Evolutionary conservation across 2,797 vertebrate genomes (phyloP).

Genomic region (Paramormyrops hopkinsi): DNA sequence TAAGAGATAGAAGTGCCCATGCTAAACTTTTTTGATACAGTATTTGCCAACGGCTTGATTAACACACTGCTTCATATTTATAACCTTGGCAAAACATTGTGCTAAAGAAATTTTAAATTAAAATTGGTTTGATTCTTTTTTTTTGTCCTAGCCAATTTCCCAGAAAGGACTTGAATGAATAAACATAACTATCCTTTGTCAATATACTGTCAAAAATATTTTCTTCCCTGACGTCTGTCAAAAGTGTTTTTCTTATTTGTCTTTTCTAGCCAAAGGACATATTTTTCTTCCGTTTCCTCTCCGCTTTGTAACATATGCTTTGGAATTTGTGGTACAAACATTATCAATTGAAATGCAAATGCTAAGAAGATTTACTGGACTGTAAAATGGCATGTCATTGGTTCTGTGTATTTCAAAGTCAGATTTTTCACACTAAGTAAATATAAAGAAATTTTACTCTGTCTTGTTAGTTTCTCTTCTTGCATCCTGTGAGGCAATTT

Average conservation of each 20-base stretch:
- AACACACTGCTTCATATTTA: neutral
- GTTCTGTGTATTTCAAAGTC: neutral
- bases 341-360: slow-evolving; percentile 5
- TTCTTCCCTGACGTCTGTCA: neutral
- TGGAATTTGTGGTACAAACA: neutral
- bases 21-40: neutral
- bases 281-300: neutral
- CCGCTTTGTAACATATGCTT: neutral
- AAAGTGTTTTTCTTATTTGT: neutral
- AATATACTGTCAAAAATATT: neutral
- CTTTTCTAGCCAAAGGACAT: neutral
- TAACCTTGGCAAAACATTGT: neutral
- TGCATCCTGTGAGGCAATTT: neutral
- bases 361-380: neutral
- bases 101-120: neutral
- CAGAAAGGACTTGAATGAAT: neutral
- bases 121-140: neutral
- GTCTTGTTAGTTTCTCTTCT: neutral
- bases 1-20: neutral
- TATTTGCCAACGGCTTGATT: neutral
- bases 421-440: neutral
- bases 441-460: neutral
- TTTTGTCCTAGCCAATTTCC: neutral
- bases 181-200: neutral
- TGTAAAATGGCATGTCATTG: neutral